A percentile compares a stretch with the other conserved stretches of the same genome.
These are phyloP conservation scores for Polypedilum pembai DNA, from an alignment of 1,140 invertebrate species.

Conservation along the genomic window DNA sequence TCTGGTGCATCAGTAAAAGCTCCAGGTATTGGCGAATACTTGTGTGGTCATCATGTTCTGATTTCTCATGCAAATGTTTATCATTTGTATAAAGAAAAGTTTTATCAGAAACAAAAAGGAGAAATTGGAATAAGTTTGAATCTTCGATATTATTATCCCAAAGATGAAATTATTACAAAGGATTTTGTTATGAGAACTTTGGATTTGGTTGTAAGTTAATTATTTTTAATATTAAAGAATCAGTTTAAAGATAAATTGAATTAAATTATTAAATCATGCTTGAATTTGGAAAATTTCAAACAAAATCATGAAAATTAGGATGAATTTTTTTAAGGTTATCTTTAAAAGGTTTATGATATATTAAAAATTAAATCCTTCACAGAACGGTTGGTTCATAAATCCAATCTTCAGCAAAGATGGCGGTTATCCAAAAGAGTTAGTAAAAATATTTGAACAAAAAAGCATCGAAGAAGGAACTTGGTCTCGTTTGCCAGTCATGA, in stretches of 20 bases:
- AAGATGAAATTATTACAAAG: background rate
- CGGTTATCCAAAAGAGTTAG: constrained; percentile 56
- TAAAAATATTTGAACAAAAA: constrained; percentile 47
- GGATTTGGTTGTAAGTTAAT: constrained; percentile 33
- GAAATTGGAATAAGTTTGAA: constrained; percentile 48
- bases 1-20: constrained; percentile 45
- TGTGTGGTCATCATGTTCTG: constrained; percentile 50
- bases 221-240: too few relatives aligned
- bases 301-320: too few relatives aligned
- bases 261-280: too few relatives aligned
- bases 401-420: constrained; percentile 53
- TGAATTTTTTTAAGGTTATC: too few relatives aligned
- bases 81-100: constrained; percentile 49
- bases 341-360: too few relatives aligned
- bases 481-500: constrained; percentile 49
- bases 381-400: constrained; percentile 57
- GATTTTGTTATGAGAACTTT: background rate
- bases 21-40: constrained; percentile 38
- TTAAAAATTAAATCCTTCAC: constrained; percentile 34
- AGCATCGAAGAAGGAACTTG: constrained; percentile 48
- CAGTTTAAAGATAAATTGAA: too few relatives aligned
- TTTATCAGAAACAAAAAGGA: constrained; percentile 44
- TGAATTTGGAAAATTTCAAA: too few relatives aligned
- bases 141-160: background rate
- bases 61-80: constrained; percentile 51